Conservation (phyloP, 2,113 vertebrate genomes). For the Piprites chloris region DNA sequence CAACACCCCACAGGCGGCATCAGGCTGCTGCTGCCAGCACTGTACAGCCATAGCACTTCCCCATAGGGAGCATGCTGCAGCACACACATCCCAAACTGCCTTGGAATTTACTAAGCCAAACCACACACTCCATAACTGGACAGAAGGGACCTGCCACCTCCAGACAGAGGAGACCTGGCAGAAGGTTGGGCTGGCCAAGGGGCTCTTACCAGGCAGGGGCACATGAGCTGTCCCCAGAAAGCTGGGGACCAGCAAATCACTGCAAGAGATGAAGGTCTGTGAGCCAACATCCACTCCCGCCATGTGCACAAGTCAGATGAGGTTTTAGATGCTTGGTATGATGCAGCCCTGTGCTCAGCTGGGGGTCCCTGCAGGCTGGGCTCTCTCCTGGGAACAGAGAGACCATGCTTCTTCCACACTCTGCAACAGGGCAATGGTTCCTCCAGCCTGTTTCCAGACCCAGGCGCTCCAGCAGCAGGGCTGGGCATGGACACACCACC, state of each 20-base stretch:
- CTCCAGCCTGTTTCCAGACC: not conserved
- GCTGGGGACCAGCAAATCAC: not conserved
- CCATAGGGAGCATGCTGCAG: slow-evolving; percentile 3
- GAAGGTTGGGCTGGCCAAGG: not conserved
- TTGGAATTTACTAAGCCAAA: not conserved
- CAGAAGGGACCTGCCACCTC: not conserved
- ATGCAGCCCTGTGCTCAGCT: accelerated
- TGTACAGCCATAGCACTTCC: not conserved
- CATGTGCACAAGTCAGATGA: accelerated
- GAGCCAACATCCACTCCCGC: not conserved
- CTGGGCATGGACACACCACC: not conserved
- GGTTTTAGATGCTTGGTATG: accelerated
- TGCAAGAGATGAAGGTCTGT: not conserved
- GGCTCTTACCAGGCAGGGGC: not conserved
- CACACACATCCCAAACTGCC: not conserved
- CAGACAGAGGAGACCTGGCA: not conserved
- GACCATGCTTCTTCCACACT: not conserved
- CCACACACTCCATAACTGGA: not conserved
- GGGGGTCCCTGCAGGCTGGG: not conserved
- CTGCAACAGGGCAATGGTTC: not conserved
- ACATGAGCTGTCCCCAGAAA: not conserved
- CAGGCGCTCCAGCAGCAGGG: not conserved
- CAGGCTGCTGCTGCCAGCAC: not conserved
- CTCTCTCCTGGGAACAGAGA: not conserved
- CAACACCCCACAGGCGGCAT: not conserved